Evolutionary conservation across 2,888 invertebrate species (phyloP).

Genomic region (Clivina fossor): DNA sequence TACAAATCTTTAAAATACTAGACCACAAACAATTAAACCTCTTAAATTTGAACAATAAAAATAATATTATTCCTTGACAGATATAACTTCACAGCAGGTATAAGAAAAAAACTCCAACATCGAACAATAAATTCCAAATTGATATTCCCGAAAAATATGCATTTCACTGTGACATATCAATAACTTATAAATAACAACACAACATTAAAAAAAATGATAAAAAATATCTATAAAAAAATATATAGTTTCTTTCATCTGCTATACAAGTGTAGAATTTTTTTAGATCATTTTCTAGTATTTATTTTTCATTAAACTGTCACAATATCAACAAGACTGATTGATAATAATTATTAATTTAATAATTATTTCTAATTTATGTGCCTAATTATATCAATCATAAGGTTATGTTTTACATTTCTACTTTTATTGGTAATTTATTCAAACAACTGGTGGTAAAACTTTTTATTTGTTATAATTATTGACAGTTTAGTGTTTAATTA

Average conservation of each 20-base stretch:
- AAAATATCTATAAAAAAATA: not conserved
- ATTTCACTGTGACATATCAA: not conserved
- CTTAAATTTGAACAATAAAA: too few species aligned
- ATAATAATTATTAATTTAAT: conserved; percentile 23
- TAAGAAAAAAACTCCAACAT: not conserved
- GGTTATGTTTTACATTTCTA: conserved; percentile 19
- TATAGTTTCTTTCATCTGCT: not conserved
- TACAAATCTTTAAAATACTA: too few species aligned
- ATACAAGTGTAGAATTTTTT: not conserved
- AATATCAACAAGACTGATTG: conserved; percentile 17
- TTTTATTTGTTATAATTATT: too few species aligned
- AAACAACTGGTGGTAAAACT: too few species aligned
- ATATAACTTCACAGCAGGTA: too few species aligned
- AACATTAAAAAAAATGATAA: not conserved
- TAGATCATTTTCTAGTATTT: not conserved
- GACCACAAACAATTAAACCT: too few species aligned
- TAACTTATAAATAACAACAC: not conserved
- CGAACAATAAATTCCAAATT: conserved; percentile 9
- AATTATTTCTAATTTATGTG: conserved; percentile 24
- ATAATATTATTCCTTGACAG: too few species aligned
- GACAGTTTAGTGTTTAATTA: too few species aligned
- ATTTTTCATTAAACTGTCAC: conserved; percentile 20
- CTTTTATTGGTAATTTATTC: conserved; percentile 13
- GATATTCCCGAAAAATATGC: conserved; percentile 2
- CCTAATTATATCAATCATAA: conserved; percentile 20